Base-by-base conservation (phyloP, 2,113 vertebrate genomes). In the Carassius carassius region DNA sequence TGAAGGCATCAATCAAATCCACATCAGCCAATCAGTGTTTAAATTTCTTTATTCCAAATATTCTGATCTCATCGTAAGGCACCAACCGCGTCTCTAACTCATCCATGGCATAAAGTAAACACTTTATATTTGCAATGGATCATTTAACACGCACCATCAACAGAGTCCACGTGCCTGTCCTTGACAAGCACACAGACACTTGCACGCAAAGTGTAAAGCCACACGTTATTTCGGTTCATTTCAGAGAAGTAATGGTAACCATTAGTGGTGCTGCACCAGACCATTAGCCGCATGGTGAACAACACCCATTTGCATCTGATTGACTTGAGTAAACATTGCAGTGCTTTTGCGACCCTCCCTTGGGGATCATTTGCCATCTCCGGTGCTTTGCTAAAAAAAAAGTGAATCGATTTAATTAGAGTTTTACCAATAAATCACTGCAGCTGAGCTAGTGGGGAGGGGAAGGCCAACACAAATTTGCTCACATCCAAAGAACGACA, bases 111-210 rank as follows among this genome's bases (percentile, higher is more conserved):
- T 54, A 47, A 44, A 35, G 49, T 37, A 90, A 80, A 86, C 44
- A 21, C 54, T 67, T 74, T 32, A 81, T 89, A 74, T 67, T 84
- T 86, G 78, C 83, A 80, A 84, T 25, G 44, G 17, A 69, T 41
- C 49, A 82, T 35, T 73, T 62, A 47, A 51, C 5, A 56, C 9
- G 1, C 14, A 8, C 37, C 14, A 44, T 82, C 35, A n/a, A 60
- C 13, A 1, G 62, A 35, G 0, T 5, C 12, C 60, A 58, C 8
- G 14, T 21, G n/a, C 11, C 76, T 29, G 56, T 21, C 63, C 51
- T 56, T 60, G 72, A 60, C 78, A 37, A 5, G 23, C 35, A 78
- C 83, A 58, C 63, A 84, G 10, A 25, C 16, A 3, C 77, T 21
- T 37, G 5, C 35, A 41, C 67, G 37, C 70, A 49, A 16, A 19